Evolutionary conservation across 2,113 vertebrate species (phyloP).

Genomic region (Mustela lutreola): DNA sequence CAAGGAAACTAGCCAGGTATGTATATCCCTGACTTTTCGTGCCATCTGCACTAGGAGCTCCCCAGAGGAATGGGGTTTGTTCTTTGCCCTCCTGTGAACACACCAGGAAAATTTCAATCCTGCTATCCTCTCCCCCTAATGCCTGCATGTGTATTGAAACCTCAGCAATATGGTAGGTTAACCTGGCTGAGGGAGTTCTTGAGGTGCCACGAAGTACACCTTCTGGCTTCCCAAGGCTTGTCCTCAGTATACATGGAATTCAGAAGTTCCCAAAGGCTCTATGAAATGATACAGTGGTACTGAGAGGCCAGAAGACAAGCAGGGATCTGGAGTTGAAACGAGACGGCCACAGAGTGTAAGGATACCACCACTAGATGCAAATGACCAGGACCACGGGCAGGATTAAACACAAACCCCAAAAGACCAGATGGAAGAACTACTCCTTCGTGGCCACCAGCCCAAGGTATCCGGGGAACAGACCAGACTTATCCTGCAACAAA

Average conservation of each 20-base stretch:
- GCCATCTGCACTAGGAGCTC: not conserved
- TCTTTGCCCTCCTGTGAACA: not conserved
- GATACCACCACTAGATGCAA: not conserved
- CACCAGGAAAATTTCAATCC: not conserved
- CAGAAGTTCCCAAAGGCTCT: not conserved
- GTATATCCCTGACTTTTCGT: not conserved
- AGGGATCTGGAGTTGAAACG: not conserved
- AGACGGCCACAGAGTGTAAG: not conserved
- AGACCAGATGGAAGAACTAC: not conserved
- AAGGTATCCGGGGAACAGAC: not conserved
- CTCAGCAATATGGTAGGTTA: not conserved
- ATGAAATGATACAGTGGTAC: not conserved
- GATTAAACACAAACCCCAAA: not conserved
- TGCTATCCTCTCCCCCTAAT: not conserved
- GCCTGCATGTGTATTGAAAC: not conserved
- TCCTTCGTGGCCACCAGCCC: not conserved
- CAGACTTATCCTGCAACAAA: not conserved
- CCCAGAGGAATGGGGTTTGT: not conserved
- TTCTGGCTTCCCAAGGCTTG: not conserved
- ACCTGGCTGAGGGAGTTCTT: no score
- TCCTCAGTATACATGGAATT: not conserved
- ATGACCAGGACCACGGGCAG: not conserved
- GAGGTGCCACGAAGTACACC: not conserved
- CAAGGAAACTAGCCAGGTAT: not conserved
- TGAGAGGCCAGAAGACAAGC: not conserved